Base-by-base conservation (phyloP, 2,113 vertebrate species). In the Brachirus orientalis region DNA sequence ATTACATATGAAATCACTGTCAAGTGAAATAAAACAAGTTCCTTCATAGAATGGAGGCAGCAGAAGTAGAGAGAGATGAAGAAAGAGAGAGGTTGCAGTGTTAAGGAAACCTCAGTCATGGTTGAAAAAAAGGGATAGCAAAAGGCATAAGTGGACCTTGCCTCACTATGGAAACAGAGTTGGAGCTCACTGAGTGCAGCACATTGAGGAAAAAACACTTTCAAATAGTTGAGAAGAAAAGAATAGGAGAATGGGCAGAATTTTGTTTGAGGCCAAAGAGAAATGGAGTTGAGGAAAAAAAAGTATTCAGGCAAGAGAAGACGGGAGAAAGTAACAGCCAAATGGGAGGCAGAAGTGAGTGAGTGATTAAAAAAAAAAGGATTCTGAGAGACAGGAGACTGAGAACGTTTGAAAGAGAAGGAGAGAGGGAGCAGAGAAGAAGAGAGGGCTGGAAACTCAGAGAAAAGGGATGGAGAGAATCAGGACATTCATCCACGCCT, bases 401-500 rank as follows among this genome's bases (percentile, higher is more conserved):
- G 79, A 65, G 80, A 77, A 78, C 75, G 82, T 87, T 86, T 80
- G 61, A 85, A 75, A 83, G 64, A 73, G 64, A 38, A 3, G 33
- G 36, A 46, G 60, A 59, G 55, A 69, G 59, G 35, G 47, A 64
- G 33, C 44, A 72, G 62, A 66, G 55, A 53, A 67, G 56, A 61
- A 60, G 68, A 76, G 60, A 73, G 60, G 58, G 45, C 69, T 79
- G 67, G 75, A 77, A 83, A 84, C 79, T 78, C 73, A 72, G 63
- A 70, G 77, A 58, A 61, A 77, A 72, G 74, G 62, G 58, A 58
- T 79, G 76, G 71, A 88, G 88, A 91, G 85, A 92, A 90, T 88
- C 79, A 75, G 83, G 86, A 84, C 88, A 90, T 92, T 92, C 87
- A 92, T 92, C 76, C 87, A 57, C 60, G 81, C 83, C 86, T 89